Base-by-base conservation (phyloP, 2,888 invertebrate genomes). In the Dysmachus trigonus region DNA sequence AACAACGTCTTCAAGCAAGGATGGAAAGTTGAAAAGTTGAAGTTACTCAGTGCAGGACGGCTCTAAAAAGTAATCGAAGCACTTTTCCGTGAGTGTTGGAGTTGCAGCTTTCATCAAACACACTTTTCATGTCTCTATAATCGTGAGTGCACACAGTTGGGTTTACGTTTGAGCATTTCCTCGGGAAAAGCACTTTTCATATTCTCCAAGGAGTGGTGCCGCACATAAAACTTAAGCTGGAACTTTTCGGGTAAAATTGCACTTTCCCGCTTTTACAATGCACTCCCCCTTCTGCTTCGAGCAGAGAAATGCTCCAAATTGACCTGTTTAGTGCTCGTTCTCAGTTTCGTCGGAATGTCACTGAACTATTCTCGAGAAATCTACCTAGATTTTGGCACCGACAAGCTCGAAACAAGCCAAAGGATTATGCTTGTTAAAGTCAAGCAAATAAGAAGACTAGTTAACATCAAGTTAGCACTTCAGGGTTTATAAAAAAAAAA, bases 191-290 rank as follows among this genome's bases (percentile, higher is more conserved):
- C 81, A 81, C 81, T 81, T 81, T 81, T 81, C 81, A 53, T 81
- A 81, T 81, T 81, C 53, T 81, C 33, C 18, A 33, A 35, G 33
- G 62, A 81, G 53, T 15, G 18, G 53, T 15, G 18, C 81, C 33
- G 53, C 41, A 81, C 53, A 81, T 81, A 81, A 81, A 81, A 81
- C 81, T 81, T 81, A 53, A 31, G 53, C 62, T 81, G 47, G n/a
- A 81, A 81, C 53, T 81, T 81, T 81, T 81, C 81, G 81, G 81
- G 81, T 81, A 81, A 81, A 81, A 81, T 81, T 81, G 81, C 81
- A 53, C 33, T 81, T 62, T 51, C 81, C 62, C 51, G 22, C 10
- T 22, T 31, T 81, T 51, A 81, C 53, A 53, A 81, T 81, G 53
- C 22, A 81, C 31, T 33, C 13, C 18, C 22, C 22, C 22, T 27